These are phyloP conservation scores for Goniozus legneri DNA, from an alignment of 1,140 invertebrate species.

Conservation along the genomic window DNA sequence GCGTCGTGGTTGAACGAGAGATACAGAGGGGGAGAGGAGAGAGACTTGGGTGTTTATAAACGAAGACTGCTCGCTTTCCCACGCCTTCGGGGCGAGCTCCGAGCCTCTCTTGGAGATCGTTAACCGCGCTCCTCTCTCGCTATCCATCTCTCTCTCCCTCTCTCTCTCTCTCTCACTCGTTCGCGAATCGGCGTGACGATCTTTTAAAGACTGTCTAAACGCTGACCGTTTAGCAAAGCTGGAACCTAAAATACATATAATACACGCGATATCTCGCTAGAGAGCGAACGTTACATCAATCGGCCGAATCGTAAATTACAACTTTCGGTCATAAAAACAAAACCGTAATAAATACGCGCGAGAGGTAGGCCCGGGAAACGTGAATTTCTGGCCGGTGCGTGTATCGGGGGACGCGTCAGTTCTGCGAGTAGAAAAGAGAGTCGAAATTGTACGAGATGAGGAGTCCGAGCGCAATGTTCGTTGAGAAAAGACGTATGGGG, in stretches of 20 bases:
- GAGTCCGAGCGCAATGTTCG: too few species aligned
- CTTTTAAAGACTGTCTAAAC: constrained; percentile 20
- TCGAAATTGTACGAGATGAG: too few species aligned
- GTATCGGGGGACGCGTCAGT: too few species aligned
- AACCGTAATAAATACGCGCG: constrained; percentile 38
- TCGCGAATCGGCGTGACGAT: constrained; percentile 11
- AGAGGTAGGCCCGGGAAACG: constrained; percentile 13
- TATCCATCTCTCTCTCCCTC: neutral
- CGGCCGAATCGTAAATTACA: constrained; percentile 26
- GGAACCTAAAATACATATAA: too few species aligned
- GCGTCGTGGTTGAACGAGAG: too few species aligned
- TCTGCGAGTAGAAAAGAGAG: too few species aligned
- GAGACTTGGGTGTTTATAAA: neutral
- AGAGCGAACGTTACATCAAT: constrained; percentile 20
- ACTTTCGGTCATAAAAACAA: constrained; percentile 36
- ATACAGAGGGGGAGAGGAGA: neutral
- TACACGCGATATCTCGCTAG: neutral
- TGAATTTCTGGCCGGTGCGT: neutral
- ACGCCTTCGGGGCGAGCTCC: too few species aligned
- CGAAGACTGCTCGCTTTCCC: neutral
- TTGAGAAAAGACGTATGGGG: neutral
- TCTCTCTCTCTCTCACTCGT: constrained; percentile 2
- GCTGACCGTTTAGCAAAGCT: constrained; percentile 1
- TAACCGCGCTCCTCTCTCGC: too few species aligned
- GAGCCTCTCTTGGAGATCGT: too few species aligned